Evolutionary conservation across 2,113 vertebrate species (phyloP).

Genomic region (Heterocephalus glaber): DNA sequence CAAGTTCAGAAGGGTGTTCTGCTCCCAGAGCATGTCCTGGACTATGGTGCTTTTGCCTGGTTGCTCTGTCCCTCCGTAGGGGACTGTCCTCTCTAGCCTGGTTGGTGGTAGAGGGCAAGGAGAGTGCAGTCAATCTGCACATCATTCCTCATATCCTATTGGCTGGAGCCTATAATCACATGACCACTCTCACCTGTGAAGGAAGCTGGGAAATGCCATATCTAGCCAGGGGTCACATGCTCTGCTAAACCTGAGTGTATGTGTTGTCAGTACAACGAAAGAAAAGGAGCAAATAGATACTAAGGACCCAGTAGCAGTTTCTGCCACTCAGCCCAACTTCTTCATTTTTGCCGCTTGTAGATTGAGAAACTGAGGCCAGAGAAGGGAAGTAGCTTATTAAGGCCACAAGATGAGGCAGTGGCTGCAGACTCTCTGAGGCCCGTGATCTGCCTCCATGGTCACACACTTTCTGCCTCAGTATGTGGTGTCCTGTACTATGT

Average conservation of each 20-base stretch:
- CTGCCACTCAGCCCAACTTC: neutral
- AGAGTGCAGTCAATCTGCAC: fast-evolving
- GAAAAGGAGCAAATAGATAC: neutral
- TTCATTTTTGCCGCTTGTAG: neutral
- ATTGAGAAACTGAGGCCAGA: neutral
- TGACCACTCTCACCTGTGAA: neutral
- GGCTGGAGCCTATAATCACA: neutral
- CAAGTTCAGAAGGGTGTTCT: neutral
- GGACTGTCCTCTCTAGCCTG: neutral
- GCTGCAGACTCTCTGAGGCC: neutral
- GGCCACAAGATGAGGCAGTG: fast-evolving
- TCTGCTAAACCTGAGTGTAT: neutral
- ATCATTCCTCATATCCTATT: neutral
- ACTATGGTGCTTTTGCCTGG: neutral
- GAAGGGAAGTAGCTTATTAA: neutral
- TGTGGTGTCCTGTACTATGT: fast-evolving
- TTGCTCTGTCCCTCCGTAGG: neutral
- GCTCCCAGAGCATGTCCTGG: neutral
- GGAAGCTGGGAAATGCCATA: slow-evolving; percentile 6
- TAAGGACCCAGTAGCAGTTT: neutral
- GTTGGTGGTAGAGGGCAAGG: neutral
- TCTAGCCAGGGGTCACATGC: neutral
- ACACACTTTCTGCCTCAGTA: neutral
- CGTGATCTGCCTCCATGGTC: neutral
- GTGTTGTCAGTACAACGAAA: neutral